Percentiles rank a stretch among this genome's conserved stretches.
Conservation (phyloP, 2,888 invertebrate species). For the Trichogramma evanescens region DNA sequence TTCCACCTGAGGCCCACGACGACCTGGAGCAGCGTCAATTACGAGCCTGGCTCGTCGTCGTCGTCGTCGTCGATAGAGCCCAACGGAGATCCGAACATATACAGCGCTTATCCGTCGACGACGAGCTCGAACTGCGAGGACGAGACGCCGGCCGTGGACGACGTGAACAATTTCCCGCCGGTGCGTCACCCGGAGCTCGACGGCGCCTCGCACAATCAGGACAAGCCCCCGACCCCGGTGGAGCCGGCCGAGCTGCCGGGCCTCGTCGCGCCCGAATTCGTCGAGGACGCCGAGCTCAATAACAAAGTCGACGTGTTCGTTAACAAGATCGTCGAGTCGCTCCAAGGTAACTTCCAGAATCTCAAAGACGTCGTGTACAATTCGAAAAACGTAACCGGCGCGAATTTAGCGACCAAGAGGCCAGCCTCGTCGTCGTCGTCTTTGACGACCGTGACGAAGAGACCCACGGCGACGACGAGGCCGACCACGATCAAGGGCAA, state of each 20-base stretch:
- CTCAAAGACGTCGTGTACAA: conserved; percentile 69
- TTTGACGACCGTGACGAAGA: conserved; percentile 34
- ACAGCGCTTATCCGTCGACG: conserved; percentile 4
- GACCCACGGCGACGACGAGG: conserved; percentile 39
- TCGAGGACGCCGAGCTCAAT: conserved; percentile 68
- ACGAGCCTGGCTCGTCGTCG: conserved; percentile 19
- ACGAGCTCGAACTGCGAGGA: conserved; percentile 47
- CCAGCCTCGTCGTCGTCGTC: conserved; percentile 32
- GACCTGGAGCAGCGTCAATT: conserved; percentile 23
- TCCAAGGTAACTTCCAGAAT: conserved; percentile 76
- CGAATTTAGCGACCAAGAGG: conserved; percentile 26
- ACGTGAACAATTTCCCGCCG: conserved; percentile 75
- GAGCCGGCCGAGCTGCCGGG: conserved; percentile 48
- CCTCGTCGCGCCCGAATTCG: conserved; percentile 69
- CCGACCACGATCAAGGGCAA: conserved; percentile 41
- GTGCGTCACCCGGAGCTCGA: conserved; percentile 78
- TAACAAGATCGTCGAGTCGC: conserved; percentile 73
- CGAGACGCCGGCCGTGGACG: conserved; percentile 60
- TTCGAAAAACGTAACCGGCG: conserved; percentile 41
- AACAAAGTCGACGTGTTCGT: conserved; percentile 77
- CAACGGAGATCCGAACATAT: conserved; percentile 1
- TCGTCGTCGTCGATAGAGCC: background rate
- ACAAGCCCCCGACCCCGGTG: conserved; percentile 41
- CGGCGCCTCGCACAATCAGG: conserved; percentile 36
- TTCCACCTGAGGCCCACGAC: conserved; percentile 36